Percentiles rank a stretch among this genome's conserved stretches.
phyloP scores from a whole-genome alignment of 2,797 vertebrate species.

The Petrocephalus sullivani region DNA sequence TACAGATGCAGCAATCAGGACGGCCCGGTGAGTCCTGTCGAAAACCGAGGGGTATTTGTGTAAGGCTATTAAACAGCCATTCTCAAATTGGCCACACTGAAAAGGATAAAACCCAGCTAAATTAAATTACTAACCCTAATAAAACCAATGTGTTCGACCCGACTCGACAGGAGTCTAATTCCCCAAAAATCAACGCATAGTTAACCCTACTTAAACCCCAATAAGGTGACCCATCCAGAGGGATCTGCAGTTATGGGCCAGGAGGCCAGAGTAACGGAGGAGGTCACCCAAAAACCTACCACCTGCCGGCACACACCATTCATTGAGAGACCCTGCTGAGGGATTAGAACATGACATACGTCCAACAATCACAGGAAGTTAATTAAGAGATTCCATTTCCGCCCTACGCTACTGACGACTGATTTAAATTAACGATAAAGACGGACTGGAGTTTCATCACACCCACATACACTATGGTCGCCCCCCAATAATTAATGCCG shows the following conservation, averaged over 20 bases:
- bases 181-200: not conserved
- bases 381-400: not conserved
- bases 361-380: not conserved
- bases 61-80: not conserved
- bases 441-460: not conserved
- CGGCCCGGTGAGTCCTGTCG: not conserved
- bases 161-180: not conserved
- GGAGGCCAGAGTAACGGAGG: not conserved
- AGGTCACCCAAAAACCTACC: not conserved
- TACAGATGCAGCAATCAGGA: constrained; percentile 5
- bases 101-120: not conserved
- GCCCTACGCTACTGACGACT: not conserved
- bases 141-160: not conserved
- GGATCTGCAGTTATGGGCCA: constrained; percentile 1
- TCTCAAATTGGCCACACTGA: not conserved
- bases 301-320: not conserved
- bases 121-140: not conserved
- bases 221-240: not conserved
- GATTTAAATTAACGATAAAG: not conserved
- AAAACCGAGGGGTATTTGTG: not conserved
- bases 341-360: not conserved
- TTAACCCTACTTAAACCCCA: constrained; percentile 1
- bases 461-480: too few relatives aligned
- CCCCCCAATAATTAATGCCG: not conserved
- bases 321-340: not conserved